phyloP scores from a whole-genome alignment of 2,888 invertebrate genomes.

The Congeria kusceri region DNA sequence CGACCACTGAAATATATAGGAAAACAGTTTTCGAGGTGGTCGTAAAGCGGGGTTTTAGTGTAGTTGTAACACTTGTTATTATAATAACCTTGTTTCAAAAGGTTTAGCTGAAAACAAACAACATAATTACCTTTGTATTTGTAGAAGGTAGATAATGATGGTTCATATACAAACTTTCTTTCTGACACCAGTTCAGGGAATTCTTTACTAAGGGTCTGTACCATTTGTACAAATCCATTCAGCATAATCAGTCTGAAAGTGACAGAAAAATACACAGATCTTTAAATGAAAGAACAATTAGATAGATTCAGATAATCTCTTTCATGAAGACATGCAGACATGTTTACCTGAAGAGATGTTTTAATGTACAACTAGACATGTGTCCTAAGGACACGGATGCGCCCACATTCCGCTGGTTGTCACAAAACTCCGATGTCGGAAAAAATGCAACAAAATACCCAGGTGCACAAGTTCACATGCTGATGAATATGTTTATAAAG shows the following conservation, averaged over 20 bases:
- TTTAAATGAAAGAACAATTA: not conserved
- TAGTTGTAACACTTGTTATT: not conserved
- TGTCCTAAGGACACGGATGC: too few relatives aligned
- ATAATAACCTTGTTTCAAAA: not conserved
- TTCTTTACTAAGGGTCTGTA: conserved; percentile 65
- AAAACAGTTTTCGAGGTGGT: too few relatives aligned
- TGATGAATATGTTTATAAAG: too few relatives aligned
- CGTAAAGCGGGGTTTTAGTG: too few relatives aligned
- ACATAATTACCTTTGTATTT: conserved; percentile 64
- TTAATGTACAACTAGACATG: too few relatives aligned
- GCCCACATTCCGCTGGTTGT: too few relatives aligned
- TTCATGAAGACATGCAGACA: not conserved
- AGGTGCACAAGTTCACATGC: too few relatives aligned
- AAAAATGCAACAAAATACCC: too few relatives aligned
- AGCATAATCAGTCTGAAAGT: conserved; percentile 66
- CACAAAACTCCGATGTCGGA: too few relatives aligned
- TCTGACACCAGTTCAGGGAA: conserved; percentile 71
- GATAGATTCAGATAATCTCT: not conserved
- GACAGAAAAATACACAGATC: conserved; percentile 27
- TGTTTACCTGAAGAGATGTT: not conserved
- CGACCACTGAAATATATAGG: too few relatives aligned
- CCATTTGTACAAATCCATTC: conserved; percentile 71
- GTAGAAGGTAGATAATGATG: conserved; percentile 70
- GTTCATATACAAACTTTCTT: conserved; percentile 63
- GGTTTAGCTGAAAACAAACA: too few relatives aligned